Evolutionary conservation across 2,888 invertebrate species (phyloP).

Genomic region (Cactoblastis cactorum): DNA sequence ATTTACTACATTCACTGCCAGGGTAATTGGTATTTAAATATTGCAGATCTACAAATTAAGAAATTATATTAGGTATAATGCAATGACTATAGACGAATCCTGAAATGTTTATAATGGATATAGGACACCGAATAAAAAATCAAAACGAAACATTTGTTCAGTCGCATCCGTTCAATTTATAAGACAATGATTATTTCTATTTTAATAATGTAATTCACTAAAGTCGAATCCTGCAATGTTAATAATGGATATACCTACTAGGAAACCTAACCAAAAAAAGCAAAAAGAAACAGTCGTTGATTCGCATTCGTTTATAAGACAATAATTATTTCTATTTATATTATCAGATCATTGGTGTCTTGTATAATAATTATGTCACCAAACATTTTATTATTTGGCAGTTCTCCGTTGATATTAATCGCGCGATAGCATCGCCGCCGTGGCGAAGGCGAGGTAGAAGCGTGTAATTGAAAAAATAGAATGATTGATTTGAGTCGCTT

Average conservation of each 20-base stretch:
- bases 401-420: constrained; percentile 5
- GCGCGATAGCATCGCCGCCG: neutral
- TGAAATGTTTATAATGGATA: no score
- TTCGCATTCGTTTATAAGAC: neutral
- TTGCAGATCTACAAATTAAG: no score
- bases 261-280: neutral
- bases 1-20: no score
- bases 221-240: no score
- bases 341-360: neutral
- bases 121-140: neutral
- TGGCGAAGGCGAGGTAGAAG: constrained; percentile 1
- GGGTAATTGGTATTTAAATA: no score
- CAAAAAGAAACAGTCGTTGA: neutral
- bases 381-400: constrained; percentile 6
- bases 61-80: no score
- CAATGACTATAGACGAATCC: no score
- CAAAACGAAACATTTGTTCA: neutral
- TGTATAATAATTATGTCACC: neutral
- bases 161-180: neutral
- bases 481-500: constrained; percentile 14
- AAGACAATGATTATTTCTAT: neutral
- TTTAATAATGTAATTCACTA: no score
- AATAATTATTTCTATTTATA: neutral
- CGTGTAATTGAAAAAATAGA: constrained; percentile 13
- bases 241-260: no score